Percentiles rank a stretch among this genome's conserved stretches.
These are phyloP conservation scores for Laupala kohalensis DNA, from an alignment of 1,140 invertebrate genomes.

Conservation along the genomic window DNA sequence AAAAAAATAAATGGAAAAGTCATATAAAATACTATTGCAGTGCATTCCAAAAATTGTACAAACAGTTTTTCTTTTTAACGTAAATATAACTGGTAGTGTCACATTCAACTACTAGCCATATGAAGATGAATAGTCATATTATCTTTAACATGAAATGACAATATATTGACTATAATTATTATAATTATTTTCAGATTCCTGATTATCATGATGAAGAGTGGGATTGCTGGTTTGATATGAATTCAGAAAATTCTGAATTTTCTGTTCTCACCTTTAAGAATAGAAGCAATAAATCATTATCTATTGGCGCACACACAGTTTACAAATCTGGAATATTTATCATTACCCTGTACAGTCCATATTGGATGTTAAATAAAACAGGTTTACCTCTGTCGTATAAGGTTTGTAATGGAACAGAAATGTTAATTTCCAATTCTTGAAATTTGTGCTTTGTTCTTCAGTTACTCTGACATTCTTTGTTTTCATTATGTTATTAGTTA, in stretches of 20 bases:
- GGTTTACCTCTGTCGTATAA: constrained; percentile 73
- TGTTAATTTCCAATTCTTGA: too few relatives aligned
- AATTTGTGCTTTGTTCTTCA: too few relatives aligned
- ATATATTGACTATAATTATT: too few relatives aligned
- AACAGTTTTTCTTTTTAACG: too few relatives aligned
- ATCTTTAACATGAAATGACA: too few relatives aligned
- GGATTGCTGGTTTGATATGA: constrained; percentile 53
- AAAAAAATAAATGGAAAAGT: too few relatives aligned
- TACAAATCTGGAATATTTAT: constrained; percentile 46
- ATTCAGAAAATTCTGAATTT: constrained; percentile 65
- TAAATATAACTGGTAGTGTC: too few relatives aligned
- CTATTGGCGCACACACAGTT: constrained; percentile 75
- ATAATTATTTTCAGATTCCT: constrained; percentile 41
- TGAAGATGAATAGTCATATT: too few relatives aligned
- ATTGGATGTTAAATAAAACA: constrained; percentile 99
- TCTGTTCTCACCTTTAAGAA: constrained; percentile 70
- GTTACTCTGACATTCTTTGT: background rate
- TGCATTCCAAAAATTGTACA: too few relatives aligned
- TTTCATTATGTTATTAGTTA: constrained; percentile 21
- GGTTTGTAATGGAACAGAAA: constrained; percentile 59
- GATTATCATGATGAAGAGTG: constrained; percentile 80
- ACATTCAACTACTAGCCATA: too few relatives aligned
- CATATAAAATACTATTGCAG: too few relatives aligned
- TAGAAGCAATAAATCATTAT: constrained; percentile 49
- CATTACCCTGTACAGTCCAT: constrained; percentile 82